Percentiles rank a stretch among this genome's conserved stretches.
Evolutionary conservation across 2,888 invertebrate species (phyloP).

Genomic region (Hemaris fuciformis): DNA sequence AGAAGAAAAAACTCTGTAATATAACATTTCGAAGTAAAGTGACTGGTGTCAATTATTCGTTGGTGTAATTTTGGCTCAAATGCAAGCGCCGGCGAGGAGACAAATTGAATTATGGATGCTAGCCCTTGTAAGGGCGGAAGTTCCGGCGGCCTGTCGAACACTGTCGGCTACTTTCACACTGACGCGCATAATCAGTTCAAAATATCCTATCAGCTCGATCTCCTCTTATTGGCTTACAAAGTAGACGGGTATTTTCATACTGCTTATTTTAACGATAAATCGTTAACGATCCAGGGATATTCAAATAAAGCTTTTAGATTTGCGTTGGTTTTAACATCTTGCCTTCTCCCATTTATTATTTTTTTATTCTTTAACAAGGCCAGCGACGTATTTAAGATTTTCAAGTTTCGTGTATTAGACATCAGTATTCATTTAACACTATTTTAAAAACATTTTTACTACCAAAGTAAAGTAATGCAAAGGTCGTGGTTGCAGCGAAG

Average conservation of each 20-base stretch:
- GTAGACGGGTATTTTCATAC: slow-evolving; percentile 17
- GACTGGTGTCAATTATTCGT: not conserved
- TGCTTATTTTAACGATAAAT: not conserved
- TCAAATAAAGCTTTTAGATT: not conserved
- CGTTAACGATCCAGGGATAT: not conserved
- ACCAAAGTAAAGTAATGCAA: too few relatives aligned
- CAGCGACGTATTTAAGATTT: too few relatives aligned
- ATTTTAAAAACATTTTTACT: too few relatives aligned
- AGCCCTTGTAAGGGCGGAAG: slow-evolving; percentile 33
- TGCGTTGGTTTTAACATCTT: not conserved
- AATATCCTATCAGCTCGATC: slow-evolving; percentile 29
- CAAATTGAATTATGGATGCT: slow-evolving; percentile 56
- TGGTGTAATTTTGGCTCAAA: slow-evolving; percentile 3
- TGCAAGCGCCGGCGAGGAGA: slow-evolving; percentile 29
- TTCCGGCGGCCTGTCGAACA: slow-evolving; percentile 22
- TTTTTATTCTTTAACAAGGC: too few relatives aligned
- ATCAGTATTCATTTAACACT: too few relatives aligned
- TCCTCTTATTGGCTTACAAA: slow-evolving; percentile 1
- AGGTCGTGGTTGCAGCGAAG: too few relatives aligned
- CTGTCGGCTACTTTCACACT: slow-evolving; percentile 36
- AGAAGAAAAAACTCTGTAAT: not conserved
- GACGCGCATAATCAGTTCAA: slow-evolving; percentile 40
- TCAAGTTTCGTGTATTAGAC: too few relatives aligned
- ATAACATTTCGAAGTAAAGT: not conserved
- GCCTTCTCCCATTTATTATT: too few relatives aligned